Evolutionary conservation across 2,797 vertebrate species (phyloP).

Genomic region (Alcedo atthis): DNA sequence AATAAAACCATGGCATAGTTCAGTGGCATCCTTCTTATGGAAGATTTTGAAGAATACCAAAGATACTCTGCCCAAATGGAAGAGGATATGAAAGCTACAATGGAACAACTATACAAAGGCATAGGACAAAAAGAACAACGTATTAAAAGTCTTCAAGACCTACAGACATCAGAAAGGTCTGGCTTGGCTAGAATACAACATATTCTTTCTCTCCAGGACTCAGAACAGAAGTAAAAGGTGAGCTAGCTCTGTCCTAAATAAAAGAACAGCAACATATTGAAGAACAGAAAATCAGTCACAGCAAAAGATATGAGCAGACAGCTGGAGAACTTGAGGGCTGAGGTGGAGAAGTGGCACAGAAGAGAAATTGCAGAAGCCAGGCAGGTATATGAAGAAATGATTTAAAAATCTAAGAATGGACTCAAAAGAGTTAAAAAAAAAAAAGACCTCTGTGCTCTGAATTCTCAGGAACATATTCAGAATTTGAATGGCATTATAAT

Average conservation of each 20-base stretch:
- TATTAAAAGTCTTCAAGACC: slow-evolving; percentile 62
- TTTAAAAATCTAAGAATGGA: slow-evolving; percentile 50
- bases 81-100: slow-evolving; percentile 12
- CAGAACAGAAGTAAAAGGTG: slow-evolving; percentile 26
- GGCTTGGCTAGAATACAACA: slow-evolving; percentile 40
- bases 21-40: background rate
- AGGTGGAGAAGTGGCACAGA: slow-evolving; percentile 75
- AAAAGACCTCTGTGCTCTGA: background rate
- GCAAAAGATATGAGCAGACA: slow-evolving; percentile 13
- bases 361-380: slow-evolving; percentile 38
- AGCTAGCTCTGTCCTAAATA: background rate
- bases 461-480: slow-evolving; percentile 37
- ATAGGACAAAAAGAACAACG: slow-evolving; percentile 48
- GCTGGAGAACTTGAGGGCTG: slow-evolving; percentile 64
- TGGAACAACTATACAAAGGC: slow-evolving; percentile 28
- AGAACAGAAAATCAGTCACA: background rate
- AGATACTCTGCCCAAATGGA: slow-evolving; percentile 38
- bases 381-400: background rate
- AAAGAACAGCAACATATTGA: background rate
- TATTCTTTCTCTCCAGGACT: slow-evolving; percentile 43
- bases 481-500: slow-evolving; percentile 49
- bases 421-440: slow-evolving; percentile 39
- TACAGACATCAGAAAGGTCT: slow-evolving; percentile 40
- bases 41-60: slow-evolving; percentile 55
- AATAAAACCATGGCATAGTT: background rate